Evolutionary conservation across 1,140 invertebrate species (phyloP), one percentile per base, ranked within the genome.

Genomic region (Matsumurasca onukii): DNA sequence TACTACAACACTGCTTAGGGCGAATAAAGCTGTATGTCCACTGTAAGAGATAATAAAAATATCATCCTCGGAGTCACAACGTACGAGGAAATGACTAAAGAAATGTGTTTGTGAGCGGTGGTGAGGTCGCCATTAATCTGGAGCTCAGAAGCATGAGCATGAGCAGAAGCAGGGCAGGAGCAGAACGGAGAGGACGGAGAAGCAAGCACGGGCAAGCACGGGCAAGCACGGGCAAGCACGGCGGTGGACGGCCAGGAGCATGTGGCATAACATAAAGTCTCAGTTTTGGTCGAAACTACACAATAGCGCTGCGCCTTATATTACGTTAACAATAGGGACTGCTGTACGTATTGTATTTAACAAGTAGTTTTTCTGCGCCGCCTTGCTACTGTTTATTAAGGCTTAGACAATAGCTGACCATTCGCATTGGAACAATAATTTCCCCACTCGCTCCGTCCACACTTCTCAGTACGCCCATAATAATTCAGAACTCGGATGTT

Each of bases 281-380:
- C 34, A 39, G 34, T 39, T 39, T 39, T 39, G 25, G 55, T 59
- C 55, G 24, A 13, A 59, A 29, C 55, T 59, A 29, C 22, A 59
- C 55, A 59, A 59, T 59, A 59, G 55, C 22, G 17, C 55, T 24
- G 55, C 55, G 55, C 55, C 55, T 59, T 59, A 59, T 59, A 59
- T 59, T 59, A 59, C 24, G 24, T 27, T 59, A 59, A 59, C 55
- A 59, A 59, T 59, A 29, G 55, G 15, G 2, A 59, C 15, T 27
- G 30, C 55, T 59, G 55, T 59, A 59, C 55, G 55, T 59, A 59
- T 59, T 59, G 55, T 59, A 59, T 59, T 59, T 59, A 59, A 59
- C 55, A 59, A 59, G 55, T 59, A 59, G 55, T 59, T 59, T 59
- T 59, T 59, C 55, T 59, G 24, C 55, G 24, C 55, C 55, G 55